Base-by-base conservation (phyloP, 2,113 vertebrate species). In the Actenoides hombroni region DNA sequence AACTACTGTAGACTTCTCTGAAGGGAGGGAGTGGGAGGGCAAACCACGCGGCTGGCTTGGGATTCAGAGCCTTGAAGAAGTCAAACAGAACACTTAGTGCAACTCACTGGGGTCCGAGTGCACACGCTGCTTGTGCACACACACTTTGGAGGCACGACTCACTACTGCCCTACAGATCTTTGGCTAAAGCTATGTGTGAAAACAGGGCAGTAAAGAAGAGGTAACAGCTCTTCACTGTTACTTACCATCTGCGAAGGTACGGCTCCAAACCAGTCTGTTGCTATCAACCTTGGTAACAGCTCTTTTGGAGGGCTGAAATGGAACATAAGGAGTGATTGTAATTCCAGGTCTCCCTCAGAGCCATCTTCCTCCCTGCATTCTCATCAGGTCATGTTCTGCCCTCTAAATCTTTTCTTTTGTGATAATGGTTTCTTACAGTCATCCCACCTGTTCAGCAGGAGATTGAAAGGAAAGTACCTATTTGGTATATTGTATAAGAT, bases 1-100 rank as follows among this genome's bases (percentile, higher is more conserved):
- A 96, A 94, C 90, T 90, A 86, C 84, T 65, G 35, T 46, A 84
- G 81, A 53, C 46, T 74, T 35, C 80, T 80, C 87, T 94, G 97
- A 87, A 71, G 18, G 60, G 33, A 29, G 13, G 20, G 51, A 19
- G 6, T 1, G 48, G 59, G 71, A 25, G 91, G 73, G 81, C 42
- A 90, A 93, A 87, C 44, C 64, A 15, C 51, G 40, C 33, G 33
- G 64, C 60, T 83, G 35, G 35, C 35, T 93, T 74, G 76, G 77
- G 59, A 86, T 94, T 97, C 57, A 86, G 46, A 57, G 18, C 51
- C 65, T 60, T 49, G 70, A 80, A 78, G 73, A 48, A 83, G 48
- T 69, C 48, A 83, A 42, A 69, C 20, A 61, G 85, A 91, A 90
- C 46, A 31, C 33, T 83, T 42, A 20, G 16, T 59, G 83, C 35